Percentiles rank a stretch among this genome's conserved stretches.
Evolutionary conservation across 1,140 invertebrate genomes (phyloP).

Genomic region (Bombus polaris): DNA sequence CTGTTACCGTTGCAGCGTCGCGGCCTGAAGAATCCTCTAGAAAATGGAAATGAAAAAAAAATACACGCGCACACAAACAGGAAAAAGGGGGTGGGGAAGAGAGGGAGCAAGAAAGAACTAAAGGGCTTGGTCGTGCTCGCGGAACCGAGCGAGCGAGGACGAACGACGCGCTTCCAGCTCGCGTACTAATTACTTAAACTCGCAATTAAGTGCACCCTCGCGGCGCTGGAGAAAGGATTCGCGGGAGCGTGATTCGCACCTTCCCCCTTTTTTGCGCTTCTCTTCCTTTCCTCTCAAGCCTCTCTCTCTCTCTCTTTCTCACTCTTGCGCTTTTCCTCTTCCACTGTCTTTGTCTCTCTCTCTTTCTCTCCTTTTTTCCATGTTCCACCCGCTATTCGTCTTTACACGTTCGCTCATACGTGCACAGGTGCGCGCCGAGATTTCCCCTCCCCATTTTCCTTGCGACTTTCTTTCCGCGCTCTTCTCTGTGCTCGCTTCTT

Average conservation of each 20-base stretch:
- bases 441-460: constrained; percentile 20
- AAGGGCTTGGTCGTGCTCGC: constrained; percentile 39
- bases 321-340: constrained; percentile 67
- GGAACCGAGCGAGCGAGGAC: constrained; percentile 59
- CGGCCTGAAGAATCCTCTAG: constrained; percentile 46
- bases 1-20: constrained; percentile 27
- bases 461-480: constrained; percentile 24
- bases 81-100: not conserved
- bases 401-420: constrained; percentile 52
- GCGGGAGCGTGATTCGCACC: constrained; percentile 77
- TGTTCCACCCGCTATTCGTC: constrained; percentile 57
- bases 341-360: constrained; percentile 22
- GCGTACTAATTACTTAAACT: constrained; percentile 75
- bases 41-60: constrained; percentile 16
- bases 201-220: constrained; percentile 71
- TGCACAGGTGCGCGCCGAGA: constrained; percentile 45
- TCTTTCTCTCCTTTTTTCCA: constrained; percentile 2
- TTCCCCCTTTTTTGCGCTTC: constrained; percentile 64
- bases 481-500: constrained; percentile 7
- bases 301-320: not conserved
- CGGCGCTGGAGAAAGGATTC: constrained; percentile 70
- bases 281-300: constrained; percentile 7
- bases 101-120: constrained; percentile 19
- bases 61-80: too few species aligned
- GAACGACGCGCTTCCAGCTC: constrained; percentile 60